Base-by-base conservation (phyloP, 2,113 vertebrate genomes). In the Carollia perspicillata region DNA sequence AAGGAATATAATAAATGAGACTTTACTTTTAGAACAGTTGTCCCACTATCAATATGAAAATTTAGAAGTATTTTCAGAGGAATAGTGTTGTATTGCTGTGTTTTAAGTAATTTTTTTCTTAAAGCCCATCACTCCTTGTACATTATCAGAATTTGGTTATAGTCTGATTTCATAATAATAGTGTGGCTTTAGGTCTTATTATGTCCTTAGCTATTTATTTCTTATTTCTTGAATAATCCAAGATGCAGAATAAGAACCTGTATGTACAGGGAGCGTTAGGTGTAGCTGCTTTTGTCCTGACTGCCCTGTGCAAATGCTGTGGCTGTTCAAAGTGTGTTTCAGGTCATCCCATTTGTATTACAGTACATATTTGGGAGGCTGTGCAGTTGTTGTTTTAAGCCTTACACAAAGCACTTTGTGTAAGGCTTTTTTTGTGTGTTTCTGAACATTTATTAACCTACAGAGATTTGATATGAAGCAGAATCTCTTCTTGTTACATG, bases 31-130 rank as follows among this genome's bases (percentile, higher is more conserved):
- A 88, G 35, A 69, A 60, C 14, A 49, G 12, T 83, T 93, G 35
- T 74, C 37, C 28, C 14, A 66, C 23, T 91, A 28, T 18, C 58
- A 92, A 37, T 78, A 17, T 63, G 58, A 88, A 51, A 51, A 77
- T 80, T 94, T 58, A 78, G 66, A 72, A 85, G 78, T 93, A 47
- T 40, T 85, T 69, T 95, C n/a, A 66, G 26, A 93, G 69, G 23
- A 63, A 51, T 63, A 6, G 51, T 58, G 26, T 77, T 71, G 30
- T 28, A 23, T 90, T 49, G 37, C 35, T 66, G 37, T 97, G 79
- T 97, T 86, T 26, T 81, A 69, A 95, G 20, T 88, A 42, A 77
- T 35, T 84, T 77, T 77, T 89, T 89, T 20, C 58, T 69, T 37
- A 65, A 30, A 86, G 23, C 6, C 11, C 92, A 5, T 94, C 86